Evolutionary conservation across 2,797 vertebrate genomes (phyloP).

Genomic region (Falco columbarius): DNA sequence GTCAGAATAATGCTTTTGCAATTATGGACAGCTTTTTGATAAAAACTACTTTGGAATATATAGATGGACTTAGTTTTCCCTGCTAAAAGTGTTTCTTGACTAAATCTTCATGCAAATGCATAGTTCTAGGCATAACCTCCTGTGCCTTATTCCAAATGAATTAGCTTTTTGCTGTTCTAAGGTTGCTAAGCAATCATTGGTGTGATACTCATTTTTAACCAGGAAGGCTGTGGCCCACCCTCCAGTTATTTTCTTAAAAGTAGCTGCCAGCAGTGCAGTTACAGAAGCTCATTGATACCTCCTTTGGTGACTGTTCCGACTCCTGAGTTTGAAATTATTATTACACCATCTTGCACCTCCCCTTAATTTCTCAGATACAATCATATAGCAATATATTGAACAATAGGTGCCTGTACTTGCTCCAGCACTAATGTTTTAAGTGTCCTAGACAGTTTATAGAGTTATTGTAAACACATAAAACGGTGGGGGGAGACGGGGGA

Average conservation of each 20-base stretch:
- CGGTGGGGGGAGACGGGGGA: no score
- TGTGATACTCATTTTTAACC: background rate
- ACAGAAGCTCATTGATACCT: background rate
- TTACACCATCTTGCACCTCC: background rate
- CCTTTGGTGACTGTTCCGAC: background rate
- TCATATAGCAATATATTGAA: background rate
- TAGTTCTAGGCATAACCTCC: background rate
- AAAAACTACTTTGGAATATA: background rate
- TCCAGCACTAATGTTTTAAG: background rate
- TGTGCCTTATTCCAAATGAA: background rate
- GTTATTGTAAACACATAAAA: background rate
- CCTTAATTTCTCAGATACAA: background rate
- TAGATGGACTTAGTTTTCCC: background rate
- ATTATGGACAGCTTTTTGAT: background rate
- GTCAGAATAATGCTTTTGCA: background rate
- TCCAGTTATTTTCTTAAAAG: background rate
- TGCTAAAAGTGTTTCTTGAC: background rate
- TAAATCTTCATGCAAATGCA: background rate
- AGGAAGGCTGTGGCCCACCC: background rate
- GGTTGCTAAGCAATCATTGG: constrained; percentile 35
- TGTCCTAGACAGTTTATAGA: background rate
- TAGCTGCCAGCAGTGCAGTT: background rate
- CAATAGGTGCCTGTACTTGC: background rate
- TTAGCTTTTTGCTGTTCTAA: background rate
- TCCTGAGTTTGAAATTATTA: background rate